Evolutionary conservation across 2,797 vertebrate species (phyloP).

Genomic region (Enteromius anoplus): DNA sequence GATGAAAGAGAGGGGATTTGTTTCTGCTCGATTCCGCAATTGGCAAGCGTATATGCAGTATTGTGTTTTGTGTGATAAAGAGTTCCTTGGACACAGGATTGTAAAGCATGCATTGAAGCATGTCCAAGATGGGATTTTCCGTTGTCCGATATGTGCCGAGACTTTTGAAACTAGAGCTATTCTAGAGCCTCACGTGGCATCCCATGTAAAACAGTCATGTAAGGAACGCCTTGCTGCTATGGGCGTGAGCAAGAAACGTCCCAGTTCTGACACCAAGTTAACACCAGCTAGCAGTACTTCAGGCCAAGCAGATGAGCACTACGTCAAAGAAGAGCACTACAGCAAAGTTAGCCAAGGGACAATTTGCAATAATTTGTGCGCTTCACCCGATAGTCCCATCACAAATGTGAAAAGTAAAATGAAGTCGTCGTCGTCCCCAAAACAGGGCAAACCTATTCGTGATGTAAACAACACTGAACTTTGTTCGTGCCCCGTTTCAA

Average conservation of each 20-base stretch:
- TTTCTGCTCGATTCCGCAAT: conserved; percentile 98
- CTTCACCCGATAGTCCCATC: conserved; percentile 81
- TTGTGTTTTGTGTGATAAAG: conserved; percentile 98
- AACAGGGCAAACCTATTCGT: conserved; percentile 82
- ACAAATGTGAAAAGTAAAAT: conserved; percentile 59
- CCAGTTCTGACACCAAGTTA: conserved; percentile 74
- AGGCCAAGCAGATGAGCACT: conserved; percentile 30
- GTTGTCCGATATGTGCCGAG: conserved; percentile 97
- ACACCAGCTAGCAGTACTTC: conserved; percentile 18
- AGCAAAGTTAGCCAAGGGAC: conserved; percentile 83
- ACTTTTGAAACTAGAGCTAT: conserved; percentile 93
- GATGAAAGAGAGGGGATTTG: conserved; percentile 92
- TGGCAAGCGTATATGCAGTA: conserved; percentile 99
- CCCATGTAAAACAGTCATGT: conserved; percentile 98
- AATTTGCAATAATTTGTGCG: conserved; percentile 77
- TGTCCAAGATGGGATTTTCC: conserved; percentile 96
- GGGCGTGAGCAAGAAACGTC: conserved; percentile 89
- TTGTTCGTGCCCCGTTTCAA: conserved; percentile 84
- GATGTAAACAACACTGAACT: conserved; percentile 89
- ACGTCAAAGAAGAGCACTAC: conserved; percentile 48
- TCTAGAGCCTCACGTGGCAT: conserved; percentile 96
- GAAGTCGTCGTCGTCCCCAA: conserved; percentile 60
- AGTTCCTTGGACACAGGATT: conserved; percentile 97
- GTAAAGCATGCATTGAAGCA: conserved; percentile 98
- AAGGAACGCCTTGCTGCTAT: conserved; percentile 97